A percentile compares a stretch with the other conserved stretches of the same genome.
Evolutionary conservation across 1,140 invertebrate species (phyloP).

Genomic region (Tetranychus cinnabarinus): DNA sequence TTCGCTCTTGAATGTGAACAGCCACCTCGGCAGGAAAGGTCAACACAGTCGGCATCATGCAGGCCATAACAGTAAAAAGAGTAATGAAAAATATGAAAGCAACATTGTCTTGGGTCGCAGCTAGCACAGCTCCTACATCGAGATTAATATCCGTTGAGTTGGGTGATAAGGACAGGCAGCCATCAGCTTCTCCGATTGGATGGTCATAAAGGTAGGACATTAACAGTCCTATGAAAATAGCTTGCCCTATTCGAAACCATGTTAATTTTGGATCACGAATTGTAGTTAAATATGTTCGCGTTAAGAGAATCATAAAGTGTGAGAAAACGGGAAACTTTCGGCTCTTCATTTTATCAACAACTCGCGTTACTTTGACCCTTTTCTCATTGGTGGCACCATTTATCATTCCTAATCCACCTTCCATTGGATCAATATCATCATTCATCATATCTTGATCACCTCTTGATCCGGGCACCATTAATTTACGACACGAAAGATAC

Average conservation of each 20-base stretch:
- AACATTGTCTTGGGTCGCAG: slow-evolving; percentile 4
- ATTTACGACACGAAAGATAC: neutral
- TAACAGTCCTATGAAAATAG: slow-evolving; percentile 4
- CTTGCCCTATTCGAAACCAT: slow-evolving; percentile 1
- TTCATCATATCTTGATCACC: neutral
- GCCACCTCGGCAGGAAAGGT: slow-evolving; percentile 8
- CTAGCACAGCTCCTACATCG: neutral
- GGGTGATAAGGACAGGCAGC: neutral
- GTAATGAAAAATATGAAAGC: slow-evolving; percentile 7
- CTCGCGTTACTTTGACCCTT: neutral
- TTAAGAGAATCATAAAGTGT: slow-evolving; percentile 3
- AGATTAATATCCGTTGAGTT: neutral
- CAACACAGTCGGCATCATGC: slow-evolving; percentile 7
- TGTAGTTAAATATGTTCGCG: slow-evolving; percentile 1
- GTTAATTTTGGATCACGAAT: slow-evolving; percentile 9
- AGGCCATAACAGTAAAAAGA: slow-evolving; percentile 7
- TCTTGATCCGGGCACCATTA: neutral
- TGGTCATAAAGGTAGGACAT: slow-evolving; percentile 4
- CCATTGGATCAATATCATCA: neutral
- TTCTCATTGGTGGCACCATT: neutral
- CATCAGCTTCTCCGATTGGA: slow-evolving; percentile 1
- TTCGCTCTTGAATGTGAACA: slow-evolving; percentile 5
- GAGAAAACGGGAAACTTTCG: slow-evolving; percentile 1
- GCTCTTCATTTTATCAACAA: slow-evolving; percentile 1
- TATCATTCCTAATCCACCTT: neutral